phyloP scores from a whole-genome alignment of 2,113 vertebrate species.

The Brachyhypopomus occidentalis region DNA sequence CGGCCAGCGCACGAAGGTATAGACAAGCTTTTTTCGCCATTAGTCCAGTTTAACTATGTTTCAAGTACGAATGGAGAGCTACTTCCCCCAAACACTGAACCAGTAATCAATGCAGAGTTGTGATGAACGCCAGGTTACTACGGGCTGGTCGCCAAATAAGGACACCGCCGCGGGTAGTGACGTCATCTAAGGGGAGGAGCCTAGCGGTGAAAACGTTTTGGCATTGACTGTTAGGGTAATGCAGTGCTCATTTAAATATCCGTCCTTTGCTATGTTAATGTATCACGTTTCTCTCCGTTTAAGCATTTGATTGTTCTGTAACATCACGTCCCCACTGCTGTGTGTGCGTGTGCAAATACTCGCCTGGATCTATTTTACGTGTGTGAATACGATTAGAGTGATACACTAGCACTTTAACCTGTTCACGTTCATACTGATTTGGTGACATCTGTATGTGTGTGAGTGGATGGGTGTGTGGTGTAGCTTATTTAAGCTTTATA shows the following conservation, averaged over 20 bases:
- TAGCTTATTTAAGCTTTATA: too few relatives aligned
- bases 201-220: too few relatives aligned
- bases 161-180: too few relatives aligned
- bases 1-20: slow-evolving; percentile 57
- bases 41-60: slow-evolving; percentile 5
- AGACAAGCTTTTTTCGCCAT: slow-evolving; percentile 57
- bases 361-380: background rate
- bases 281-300: too few relatives aligned
- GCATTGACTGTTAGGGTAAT: too few relatives aligned
- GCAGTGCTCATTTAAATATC: too few relatives aligned
- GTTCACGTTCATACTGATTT: background rate
- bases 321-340: too few relatives aligned
- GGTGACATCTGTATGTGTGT: background rate
- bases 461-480: background rate
- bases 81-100: too few relatives aligned
- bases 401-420: slow-evolving; percentile 52
- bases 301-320: too few relatives aligned
- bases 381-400: slow-evolving; percentile 8
- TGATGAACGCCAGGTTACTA: background rate
- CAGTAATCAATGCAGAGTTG: background rate
- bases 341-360: background rate
- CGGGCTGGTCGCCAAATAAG: too few relatives aligned
- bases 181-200: too few relatives aligned
- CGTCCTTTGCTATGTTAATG: too few relatives aligned
- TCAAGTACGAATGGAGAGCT: background rate